Percentiles rank a stretch among this genome's conserved stretches.
Evolutionary conservation across 1,140 invertebrate genomes (phyloP).

Genomic region (Sitophilus oryzae): DNA sequence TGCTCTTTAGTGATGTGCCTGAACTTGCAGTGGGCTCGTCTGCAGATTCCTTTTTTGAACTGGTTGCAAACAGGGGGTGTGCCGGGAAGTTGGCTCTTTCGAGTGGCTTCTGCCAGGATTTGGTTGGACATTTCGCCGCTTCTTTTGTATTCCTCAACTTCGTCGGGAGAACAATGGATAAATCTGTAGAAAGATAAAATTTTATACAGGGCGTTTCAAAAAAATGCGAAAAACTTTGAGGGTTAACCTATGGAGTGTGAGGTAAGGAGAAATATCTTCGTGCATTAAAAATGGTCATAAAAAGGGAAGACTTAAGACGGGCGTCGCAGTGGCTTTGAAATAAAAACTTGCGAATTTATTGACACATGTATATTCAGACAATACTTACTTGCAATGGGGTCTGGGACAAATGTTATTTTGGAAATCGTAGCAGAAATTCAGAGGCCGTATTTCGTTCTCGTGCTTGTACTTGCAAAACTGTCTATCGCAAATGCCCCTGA

Average conservation of each 20-base stretch:
- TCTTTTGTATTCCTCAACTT: slow-evolving; percentile 66
- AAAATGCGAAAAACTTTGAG: no score
- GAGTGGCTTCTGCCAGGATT: slow-evolving; percentile 46
- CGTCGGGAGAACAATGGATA: slow-evolving; percentile 69
- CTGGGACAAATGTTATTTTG: slow-evolving; percentile 68
- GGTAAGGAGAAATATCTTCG: no score
- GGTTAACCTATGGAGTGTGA: no score
- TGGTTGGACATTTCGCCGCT: slow-evolving; percentile 63
- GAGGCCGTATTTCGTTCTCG: slow-evolving; percentile 46
- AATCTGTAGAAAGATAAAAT: slow-evolving; percentile 48
- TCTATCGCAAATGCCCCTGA: slow-evolving; percentile 63
- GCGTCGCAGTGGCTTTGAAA: no score
- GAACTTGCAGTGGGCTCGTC: slow-evolving; percentile 49
- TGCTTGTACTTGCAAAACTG: slow-evolving; percentile 72
- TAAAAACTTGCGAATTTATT: no score
- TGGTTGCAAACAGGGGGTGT: slow-evolving; percentile 66
- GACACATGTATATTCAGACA: no score
- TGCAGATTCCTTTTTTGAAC: slow-evolving; percentile 68
- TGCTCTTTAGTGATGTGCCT: slow-evolving; percentile 50
- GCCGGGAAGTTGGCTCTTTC: slow-evolving; percentile 44
- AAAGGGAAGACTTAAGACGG: no score
- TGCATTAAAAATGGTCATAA: no score
- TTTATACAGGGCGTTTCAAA: background rate
- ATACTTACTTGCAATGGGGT: slow-evolving; percentile 49
- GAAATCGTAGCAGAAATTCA: slow-evolving; percentile 80